These are phyloP conservation scores for Neocrepidodera transversa DNA, from an alignment of 2,888 invertebrate genomes.

Conservation along the genomic window DNA sequence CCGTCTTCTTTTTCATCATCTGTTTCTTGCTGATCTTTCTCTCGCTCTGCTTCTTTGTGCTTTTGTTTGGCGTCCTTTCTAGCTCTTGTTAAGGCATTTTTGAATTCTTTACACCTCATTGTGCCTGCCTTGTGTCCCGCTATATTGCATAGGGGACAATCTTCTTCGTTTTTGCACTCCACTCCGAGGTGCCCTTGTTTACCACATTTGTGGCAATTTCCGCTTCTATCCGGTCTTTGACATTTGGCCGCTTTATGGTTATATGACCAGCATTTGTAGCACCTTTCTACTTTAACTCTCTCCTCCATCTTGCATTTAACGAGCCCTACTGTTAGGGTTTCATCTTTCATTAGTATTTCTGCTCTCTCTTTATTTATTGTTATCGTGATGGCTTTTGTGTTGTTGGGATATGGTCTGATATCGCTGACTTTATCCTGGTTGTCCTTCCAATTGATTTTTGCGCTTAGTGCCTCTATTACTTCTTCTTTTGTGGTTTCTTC, in stretches of 20 bases:
- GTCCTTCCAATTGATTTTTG: neutral
- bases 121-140: neutral
- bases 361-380: neutral
- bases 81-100: neutral
- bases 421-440: neutral
- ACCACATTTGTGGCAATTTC: neutral
- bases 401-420: neutral
- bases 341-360: neutral
- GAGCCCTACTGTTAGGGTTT: neutral
- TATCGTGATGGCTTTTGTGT: conserved; percentile 6
- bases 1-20: too few species aligned
- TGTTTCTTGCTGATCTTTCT: too few species aligned
- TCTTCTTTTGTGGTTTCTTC: neutral
- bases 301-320: neutral
- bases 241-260: neutral
- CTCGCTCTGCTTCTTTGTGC: too few species aligned
- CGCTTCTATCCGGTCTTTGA: neutral
- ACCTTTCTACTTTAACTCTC: neutral
- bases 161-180: neutral
- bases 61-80: neutral
- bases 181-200: neutral
- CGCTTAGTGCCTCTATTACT: neutral
- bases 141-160: neutral
- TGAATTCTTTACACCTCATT: neutral
- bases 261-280: conserved; percentile 2